Percentiles rank a stretch among this genome's conserved stretches.
Conservation (phyloP, 2,888 invertebrate genomes). For the Gymnocheta viridis region DNA sequence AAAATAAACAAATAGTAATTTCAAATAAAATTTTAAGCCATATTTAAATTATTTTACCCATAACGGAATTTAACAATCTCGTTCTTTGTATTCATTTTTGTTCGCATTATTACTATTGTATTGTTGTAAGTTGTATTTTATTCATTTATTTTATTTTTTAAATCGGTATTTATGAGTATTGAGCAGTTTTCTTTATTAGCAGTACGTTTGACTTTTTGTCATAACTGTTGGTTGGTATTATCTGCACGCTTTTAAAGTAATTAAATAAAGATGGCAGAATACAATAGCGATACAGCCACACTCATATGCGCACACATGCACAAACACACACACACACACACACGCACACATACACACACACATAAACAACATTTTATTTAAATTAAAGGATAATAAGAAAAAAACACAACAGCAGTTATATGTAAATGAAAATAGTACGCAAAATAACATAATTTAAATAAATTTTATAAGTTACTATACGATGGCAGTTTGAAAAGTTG, state of each 20-base stretch:
- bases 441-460: neutral
- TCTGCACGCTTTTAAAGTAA: constrained; percentile 80
- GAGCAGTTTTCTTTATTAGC: constrained; percentile 6
- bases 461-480: neutral
- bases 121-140: neutral
- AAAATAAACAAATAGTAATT: neutral
- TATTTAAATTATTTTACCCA: neutral
- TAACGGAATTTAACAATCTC: neutral
- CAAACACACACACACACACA: constrained; percentile 3
- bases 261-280: constrained; percentile 74
- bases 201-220: constrained; percentile 52
- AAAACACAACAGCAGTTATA: no score
- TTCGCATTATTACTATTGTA: neutral
- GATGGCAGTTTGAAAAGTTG: neutral
- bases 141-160: neutral
- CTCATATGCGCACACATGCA: neutral
- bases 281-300: neutral
- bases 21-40: neutral
- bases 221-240: constrained; percentile 72
- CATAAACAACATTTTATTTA: constrained; percentile 8
- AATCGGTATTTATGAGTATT: constrained; percentile 37
- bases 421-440: neutral
- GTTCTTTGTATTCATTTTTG: neutral
- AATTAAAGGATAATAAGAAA: neutral
- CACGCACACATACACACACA: neutral